Evolutionary conservation across 2,113 vertebrate genomes (phyloP).

Genomic region (Casuarius casuarius): DNA sequence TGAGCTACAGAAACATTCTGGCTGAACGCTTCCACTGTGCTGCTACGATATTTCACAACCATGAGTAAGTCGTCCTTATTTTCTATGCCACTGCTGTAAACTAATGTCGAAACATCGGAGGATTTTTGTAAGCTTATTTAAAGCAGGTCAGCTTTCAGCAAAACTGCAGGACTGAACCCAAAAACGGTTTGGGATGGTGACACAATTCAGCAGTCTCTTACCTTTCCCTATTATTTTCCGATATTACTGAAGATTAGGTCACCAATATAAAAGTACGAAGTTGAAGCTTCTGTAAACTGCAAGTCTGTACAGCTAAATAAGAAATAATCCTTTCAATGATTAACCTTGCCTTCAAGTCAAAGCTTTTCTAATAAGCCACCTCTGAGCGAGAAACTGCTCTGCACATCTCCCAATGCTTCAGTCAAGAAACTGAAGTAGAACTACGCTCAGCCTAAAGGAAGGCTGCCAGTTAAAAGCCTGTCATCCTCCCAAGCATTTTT

Average conservation of each 20-base stretch:
- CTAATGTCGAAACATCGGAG: background rate
- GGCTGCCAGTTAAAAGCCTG: rapidly evolving
- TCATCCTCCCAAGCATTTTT: background rate
- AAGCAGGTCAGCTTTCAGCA: background rate
- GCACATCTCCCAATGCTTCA: background rate
- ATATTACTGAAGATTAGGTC: background rate
- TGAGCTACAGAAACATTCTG: background rate
- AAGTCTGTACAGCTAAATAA: background rate
- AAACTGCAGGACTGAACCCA: background rate
- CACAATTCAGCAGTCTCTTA: background rate
- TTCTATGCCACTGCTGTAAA: no score
- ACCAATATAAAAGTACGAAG: background rate
- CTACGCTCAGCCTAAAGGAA: background rate
- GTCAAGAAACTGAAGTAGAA: background rate
- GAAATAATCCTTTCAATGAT: background rate
- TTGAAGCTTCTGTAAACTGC: background rate
- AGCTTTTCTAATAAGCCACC: background rate
- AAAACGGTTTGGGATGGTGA: background rate
- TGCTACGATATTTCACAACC: background rate
- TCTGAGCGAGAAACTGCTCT: background rate
- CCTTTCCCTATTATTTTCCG: background rate
- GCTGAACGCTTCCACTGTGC: background rate
- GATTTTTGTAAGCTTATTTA: background rate
- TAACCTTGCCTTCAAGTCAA: background rate
- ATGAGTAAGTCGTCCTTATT: background rate